A percentile compares a stretch with the other conserved stretches of the same genome.
Evolutionary conservation across 2,888 invertebrate genomes (phyloP).

Genomic region (Bombyx huttoni): DNA sequence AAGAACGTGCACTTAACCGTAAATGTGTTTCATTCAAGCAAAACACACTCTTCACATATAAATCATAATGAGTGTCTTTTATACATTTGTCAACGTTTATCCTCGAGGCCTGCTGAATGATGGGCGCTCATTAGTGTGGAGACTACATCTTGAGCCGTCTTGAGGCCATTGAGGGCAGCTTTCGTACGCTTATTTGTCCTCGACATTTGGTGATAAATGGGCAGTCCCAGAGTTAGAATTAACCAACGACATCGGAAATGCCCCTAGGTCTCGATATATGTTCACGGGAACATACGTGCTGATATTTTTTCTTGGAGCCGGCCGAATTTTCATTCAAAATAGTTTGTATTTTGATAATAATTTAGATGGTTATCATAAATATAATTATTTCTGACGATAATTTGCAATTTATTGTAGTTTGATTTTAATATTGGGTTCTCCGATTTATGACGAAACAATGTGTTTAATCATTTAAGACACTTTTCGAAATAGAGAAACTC

Average conservation of each 20-base stretch:
- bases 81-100: conserved; percentile 62
- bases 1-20: not conserved
- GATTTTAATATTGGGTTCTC: too few relatives aligned
- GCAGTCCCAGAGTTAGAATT: conserved; percentile 35
- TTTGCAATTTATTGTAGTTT: too few relatives aligned
- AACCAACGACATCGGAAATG: conserved; percentile 22
- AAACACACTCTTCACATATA: conserved; percentile 24
- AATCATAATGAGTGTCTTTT: conserved; percentile 48
- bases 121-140: conserved; percentile 45
- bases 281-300: conserved; percentile 8
- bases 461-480: too few relatives aligned
- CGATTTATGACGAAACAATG: too few relatives aligned
- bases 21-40: not conserved
- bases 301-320: not conserved
- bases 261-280: conserved; percentile 7
- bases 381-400: too few relatives aligned
- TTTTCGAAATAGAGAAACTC: too few relatives aligned
- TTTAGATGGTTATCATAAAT: too few relatives aligned
- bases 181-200: conserved; percentile 49
- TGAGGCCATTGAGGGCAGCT: conserved; percentile 48
- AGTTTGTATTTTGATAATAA: too few relatives aligned
- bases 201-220: conserved; percentile 46
- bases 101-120: conserved; percentile 38
- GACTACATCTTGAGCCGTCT: conserved; percentile 41
- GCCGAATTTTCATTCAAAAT: too few relatives aligned